These are phyloP conservation scores for Clarias fuscus DNA, from an alignment of 2,797 vertebrate genomes.

Conservation along the genomic window DNA sequence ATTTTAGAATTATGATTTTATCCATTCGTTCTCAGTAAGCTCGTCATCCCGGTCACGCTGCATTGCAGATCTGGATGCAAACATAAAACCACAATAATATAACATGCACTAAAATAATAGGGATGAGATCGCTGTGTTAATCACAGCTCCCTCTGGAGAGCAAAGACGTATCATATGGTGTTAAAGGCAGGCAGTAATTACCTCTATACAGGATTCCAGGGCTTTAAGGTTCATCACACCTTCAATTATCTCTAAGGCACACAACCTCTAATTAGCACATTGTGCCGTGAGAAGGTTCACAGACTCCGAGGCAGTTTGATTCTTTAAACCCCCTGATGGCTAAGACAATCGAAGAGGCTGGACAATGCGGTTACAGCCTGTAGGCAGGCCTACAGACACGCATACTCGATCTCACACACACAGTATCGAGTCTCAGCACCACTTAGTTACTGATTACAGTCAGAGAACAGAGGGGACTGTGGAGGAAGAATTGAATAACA, in stretches of 20 bases:
- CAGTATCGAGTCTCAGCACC: not conserved
- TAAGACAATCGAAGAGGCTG: not conserved
- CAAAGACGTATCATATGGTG: not conserved
- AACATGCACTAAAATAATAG: not conserved
- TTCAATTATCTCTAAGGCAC: constrained; percentile 8
- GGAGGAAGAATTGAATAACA: not conserved
- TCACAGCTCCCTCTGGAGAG: not conserved
- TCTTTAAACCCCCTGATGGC: constrained; percentile 7
- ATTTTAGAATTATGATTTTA: not conserved
- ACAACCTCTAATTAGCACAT: constrained; percentile 12
- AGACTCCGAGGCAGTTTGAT: not conserved
- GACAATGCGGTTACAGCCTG: not conserved
- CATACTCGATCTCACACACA: not conserved
- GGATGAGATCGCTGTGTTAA: not conserved
- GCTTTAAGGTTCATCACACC: constrained; percentile 18
- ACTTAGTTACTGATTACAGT: not conserved
- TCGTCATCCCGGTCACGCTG: not conserved
- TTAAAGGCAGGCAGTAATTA: not conserved
- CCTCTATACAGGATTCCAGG: not conserved
- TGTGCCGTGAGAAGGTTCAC: not conserved
- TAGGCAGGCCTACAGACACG: not conserved
- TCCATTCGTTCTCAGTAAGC: not conserved
- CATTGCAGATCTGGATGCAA: not conserved
- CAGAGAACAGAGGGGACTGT: constrained; percentile 36
- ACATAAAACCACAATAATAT: not conserved